Evolutionary conservation across 1,140 invertebrate genomes (phyloP).

Genomic region (Triops cancriformis): DNA sequence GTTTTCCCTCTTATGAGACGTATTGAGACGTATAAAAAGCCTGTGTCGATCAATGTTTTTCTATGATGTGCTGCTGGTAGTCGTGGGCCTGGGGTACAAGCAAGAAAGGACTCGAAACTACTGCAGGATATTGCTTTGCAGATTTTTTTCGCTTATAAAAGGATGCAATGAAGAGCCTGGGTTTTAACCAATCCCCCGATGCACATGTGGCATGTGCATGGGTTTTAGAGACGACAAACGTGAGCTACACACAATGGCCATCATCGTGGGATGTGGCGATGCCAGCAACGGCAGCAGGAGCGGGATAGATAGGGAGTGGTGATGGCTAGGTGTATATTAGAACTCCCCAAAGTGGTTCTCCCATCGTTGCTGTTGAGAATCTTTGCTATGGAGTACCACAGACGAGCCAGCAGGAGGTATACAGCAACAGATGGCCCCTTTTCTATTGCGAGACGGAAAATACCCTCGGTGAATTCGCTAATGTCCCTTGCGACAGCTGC

Average conservation of each 20-base stretch:
- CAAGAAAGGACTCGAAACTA: too few species aligned
- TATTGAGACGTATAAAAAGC: neutral
- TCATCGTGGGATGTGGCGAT: neutral
- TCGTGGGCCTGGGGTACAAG: neutral
- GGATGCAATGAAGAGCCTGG: neutral
- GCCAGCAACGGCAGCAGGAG: neutral
- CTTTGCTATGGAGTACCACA: too few species aligned
- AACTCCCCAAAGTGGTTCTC: neutral
- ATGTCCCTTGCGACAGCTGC: neutral
- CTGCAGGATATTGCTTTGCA: neutral
- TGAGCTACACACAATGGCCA: neutral
- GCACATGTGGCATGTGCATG: neutral
- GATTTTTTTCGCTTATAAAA: neutral
- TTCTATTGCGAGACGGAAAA: neutral
- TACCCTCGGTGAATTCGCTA: neutral
- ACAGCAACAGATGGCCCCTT: constrained; percentile 12
- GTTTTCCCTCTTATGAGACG: neutral
- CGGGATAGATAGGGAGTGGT: neutral
- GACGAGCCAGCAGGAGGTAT: neutral
- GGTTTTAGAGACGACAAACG: neutral
- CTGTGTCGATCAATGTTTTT: neutral
- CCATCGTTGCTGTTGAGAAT: neutral
- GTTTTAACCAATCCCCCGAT: neutral
- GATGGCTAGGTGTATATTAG: neutral
- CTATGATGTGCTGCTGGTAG: neutral